Percentiles rank a stretch among this genome's conserved stretches.
Conservation (phyloP, 2,888 invertebrate species). For the Malacosoma neustria region DNA sequence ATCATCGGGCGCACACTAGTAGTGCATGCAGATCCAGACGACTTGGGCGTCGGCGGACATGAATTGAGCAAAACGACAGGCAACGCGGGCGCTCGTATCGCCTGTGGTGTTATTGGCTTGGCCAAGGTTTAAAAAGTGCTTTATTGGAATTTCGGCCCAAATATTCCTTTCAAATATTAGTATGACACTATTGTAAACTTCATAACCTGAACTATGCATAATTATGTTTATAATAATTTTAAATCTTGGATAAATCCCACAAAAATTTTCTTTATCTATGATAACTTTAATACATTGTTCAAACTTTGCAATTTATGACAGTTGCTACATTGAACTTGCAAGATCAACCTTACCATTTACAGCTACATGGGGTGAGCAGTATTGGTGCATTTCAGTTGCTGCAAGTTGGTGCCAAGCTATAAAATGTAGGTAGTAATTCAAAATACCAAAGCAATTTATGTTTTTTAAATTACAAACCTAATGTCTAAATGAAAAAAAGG, state of each 20-base stretch:
- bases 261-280: no score
- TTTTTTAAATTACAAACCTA: no score
- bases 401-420: not conserved
- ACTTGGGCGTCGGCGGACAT: constrained; percentile 93
- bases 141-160: no score
- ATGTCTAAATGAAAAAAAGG: no score
- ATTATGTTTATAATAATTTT: no score
- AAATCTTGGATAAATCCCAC: no score
- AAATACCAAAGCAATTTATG: no score
- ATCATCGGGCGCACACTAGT: constrained; percentile 91
- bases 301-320: not conserved
- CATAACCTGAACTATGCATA: no score
- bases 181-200: no score
- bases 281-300: no score
- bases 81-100: constrained; percentile 93
- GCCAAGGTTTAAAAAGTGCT: constrained; percentile 45
- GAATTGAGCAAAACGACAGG: constrained; percentile 95
- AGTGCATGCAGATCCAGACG: constrained; percentile 95
- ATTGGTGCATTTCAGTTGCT: not conserved
- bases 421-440: no score
- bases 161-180: no score
- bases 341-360: not conserved
- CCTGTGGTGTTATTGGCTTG: constrained; percentile 92
- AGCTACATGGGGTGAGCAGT: not conserved
- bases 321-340: not conserved